phyloP scores from a whole-genome alignment of 30 jellyfish, hydroid and myxozoan species.

The Rhopilema esculentum region DNA sequence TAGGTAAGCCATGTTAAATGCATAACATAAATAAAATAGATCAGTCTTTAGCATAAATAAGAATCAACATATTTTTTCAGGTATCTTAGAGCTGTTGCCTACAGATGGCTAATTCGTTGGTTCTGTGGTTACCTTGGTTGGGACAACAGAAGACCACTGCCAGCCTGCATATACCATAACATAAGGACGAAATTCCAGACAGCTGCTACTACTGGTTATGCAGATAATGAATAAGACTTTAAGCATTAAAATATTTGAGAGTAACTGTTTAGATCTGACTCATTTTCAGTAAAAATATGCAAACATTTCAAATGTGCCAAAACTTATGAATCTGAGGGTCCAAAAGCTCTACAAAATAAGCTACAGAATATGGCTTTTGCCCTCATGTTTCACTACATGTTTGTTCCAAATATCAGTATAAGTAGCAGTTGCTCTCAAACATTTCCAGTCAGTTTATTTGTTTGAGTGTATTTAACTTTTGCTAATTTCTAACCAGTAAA shows the following conservation, averaged over 20 bases:
- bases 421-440: conserved; percentile 25
- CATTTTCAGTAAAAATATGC: conserved; percentile 1
- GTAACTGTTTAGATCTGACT: not conserved
- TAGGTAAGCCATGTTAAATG: not conserved
- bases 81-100: conserved; percentile 45
- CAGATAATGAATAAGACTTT: conserved; percentile 2
- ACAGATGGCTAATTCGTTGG: conserved; percentile 46
- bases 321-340: not conserved
- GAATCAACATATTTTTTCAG: not conserved
- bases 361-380: not conserved
- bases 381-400: not conserved
- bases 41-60: not conserved
- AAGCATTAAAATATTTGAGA: not conserved
- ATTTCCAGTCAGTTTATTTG: not conserved
- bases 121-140: conserved; percentile 29
- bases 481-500: not conserved
- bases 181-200: conserved; percentile 8
- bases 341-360: conserved; percentile 2
- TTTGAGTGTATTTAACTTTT: conserved; percentile 1
- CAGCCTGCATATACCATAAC: conserved; percentile 50
- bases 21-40: not conserved
- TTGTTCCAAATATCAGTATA: conserved; percentile 4
- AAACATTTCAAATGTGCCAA: conserved; percentile 1
- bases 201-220: conserved; percentile 7
- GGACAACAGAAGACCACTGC: conserved; percentile 45